Percentiles rank a stretch among this genome's conserved stretches.
phyloP scores from a whole-genome alignment of 2,113 vertebrate species.

The Prochilodus magdalenae region DNA sequence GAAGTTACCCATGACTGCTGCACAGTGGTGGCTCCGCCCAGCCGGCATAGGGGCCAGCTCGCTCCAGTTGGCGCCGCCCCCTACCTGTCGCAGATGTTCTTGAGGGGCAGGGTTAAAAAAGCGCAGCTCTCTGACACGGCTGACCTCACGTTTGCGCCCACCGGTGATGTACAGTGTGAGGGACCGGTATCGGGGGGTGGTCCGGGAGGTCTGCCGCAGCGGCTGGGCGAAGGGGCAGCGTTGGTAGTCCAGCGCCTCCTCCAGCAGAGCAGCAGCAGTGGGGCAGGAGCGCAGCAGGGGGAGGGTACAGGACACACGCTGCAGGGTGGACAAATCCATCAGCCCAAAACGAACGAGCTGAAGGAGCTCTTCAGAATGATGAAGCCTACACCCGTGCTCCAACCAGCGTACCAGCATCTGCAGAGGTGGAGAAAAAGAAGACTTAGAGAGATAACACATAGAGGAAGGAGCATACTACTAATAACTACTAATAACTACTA shows the following conservation, averaged over 20 bases:
- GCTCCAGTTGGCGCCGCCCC: constrained; percentile 91
- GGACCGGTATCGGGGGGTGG: constrained; percentile 90
- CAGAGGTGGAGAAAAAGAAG: constrained; percentile 70
- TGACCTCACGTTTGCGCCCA: constrained; percentile 91
- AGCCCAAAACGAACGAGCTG: constrained; percentile 93
- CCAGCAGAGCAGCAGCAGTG: constrained; percentile 83
- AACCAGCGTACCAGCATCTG: constrained; percentile 94
- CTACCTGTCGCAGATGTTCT: constrained; percentile 83
- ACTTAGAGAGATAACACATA: not conserved
- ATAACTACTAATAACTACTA: not conserved
- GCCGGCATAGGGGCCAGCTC: constrained; percentile 90
- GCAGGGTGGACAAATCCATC: constrained; percentile 90
- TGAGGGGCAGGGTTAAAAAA: constrained; percentile 92
- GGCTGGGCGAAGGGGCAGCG: constrained; percentile 89
- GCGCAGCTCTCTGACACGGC: constrained; percentile 88
- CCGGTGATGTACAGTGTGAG: constrained; percentile 92
- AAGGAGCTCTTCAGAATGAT: constrained; percentile 91
- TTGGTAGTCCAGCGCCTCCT: constrained; percentile 94
- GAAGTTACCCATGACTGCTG: constrained; percentile 96
- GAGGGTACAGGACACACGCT: constrained; percentile 83
- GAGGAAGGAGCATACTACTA: not conserved
- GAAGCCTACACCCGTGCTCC: constrained; percentile 90
- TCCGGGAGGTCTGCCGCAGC: constrained; percentile 88
- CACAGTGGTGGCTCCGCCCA: constrained; percentile 94
- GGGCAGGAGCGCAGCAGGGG: constrained; percentile 88